Base-by-base conservation (phyloP, 2,797 vertebrate species). In the Peromyscus eremicus region DNA sequence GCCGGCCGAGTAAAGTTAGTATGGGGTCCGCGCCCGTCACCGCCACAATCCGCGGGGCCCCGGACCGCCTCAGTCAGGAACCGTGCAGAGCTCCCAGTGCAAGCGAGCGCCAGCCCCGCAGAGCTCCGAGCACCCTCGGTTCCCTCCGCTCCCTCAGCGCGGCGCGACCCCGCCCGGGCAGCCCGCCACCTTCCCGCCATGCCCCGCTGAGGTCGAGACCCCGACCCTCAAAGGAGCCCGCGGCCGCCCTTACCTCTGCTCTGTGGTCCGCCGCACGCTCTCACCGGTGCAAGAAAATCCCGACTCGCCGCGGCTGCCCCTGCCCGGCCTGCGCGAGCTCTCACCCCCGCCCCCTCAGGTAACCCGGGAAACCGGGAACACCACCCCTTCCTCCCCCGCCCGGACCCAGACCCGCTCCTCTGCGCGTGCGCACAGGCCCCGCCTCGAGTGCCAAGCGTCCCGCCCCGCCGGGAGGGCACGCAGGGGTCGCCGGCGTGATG, bases 281-380 rank as follows among this genome's bases (percentile, higher is more conserved):
- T 68, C 79, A 29, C 75, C 57, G 12, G 29, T 14, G 55, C 8
- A 3, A 37, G 57, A 94, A 68, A 88, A 95, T 43, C 93, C 95
- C 1, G n/a, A 76, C 73, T 66, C 68, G 70, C 81, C 64, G 9
- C 68, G 0, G 8, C 76, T 0, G 34, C 76, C 2, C 32, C 76
- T 0, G 34, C 76, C 2, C 32, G 0, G 83, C 93, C 77, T 17
- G 92, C 70, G 34, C 64, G 23, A 83, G 89, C 88, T 92, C 75
- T 94, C 83, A n/a, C 95, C 95, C 95, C 95, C 98, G 96, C 96
- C 98, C 96, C 92, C 97, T 94, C 94, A 27, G 89, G 98, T 98
- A 97, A 98, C 98, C 98, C 95, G 57, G 98, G 98, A 98, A 98
- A 98, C 98, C 92, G 86, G 80, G 97, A 92, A 96, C 94, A 96